phyloP scores from a whole-genome alignment of 2,797 vertebrate species.

The Acomys russatus region DNA sequence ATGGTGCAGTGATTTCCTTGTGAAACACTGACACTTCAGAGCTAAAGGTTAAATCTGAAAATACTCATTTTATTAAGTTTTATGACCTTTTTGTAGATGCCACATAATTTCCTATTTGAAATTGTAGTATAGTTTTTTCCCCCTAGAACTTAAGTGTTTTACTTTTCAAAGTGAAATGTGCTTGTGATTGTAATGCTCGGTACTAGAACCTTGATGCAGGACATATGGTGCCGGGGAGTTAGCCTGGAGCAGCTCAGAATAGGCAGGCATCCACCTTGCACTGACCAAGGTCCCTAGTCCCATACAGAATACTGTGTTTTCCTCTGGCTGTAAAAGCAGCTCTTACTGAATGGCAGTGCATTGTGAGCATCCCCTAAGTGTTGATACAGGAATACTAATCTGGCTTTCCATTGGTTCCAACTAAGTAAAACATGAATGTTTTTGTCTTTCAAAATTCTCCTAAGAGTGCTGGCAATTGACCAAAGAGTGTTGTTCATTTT shows the following conservation, averaged over 20 bases:
- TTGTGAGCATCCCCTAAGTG: conserved; percentile 43
- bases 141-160: conserved; percentile 16
- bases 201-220: conserved; percentile 46
- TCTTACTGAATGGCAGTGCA: not conserved
- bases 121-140: not conserved
- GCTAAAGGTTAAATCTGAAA: conserved; percentile 57
- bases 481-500: conserved; percentile 56
- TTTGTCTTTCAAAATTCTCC: conserved; percentile 71
- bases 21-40: conserved; percentile 40
- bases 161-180: conserved; percentile 55
- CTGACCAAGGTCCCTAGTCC: not conserved
- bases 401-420: conserved; percentile 46
- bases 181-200: not conserved
- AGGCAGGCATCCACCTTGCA: not conserved
- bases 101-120: conserved; percentile 35
- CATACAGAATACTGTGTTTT: not conserved
- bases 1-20: conserved; percentile 40
- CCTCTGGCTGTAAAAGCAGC: conserved; percentile 23
- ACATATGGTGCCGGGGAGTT: not conserved
- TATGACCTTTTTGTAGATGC: not conserved
- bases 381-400: conserved; percentile 56
- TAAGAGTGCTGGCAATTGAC: conserved; percentile 49
- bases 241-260: not conserved
- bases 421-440: conserved; percentile 56
- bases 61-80: conserved; percentile 48